Base-by-base conservation (phyloP, 2,797 vertebrate species). In the Sebastes steindachneri region DNA sequence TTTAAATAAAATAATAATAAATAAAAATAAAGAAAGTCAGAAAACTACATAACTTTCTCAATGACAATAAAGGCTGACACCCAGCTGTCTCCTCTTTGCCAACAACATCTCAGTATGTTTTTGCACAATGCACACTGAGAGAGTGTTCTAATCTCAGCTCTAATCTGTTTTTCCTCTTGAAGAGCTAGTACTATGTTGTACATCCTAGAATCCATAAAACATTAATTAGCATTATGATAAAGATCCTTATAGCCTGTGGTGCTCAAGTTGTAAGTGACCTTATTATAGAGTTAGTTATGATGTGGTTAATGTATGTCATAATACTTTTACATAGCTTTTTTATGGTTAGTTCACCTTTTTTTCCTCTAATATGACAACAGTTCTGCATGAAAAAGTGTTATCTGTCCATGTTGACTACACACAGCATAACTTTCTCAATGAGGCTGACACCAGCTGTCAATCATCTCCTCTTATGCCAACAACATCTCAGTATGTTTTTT, bases 391-490 rank as follows among this genome's bases (percentile, higher is more conserved):
- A 35, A 19, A 2, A 8, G 14, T 19, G 11, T 26, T 4, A 29
- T 53, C 17, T 17, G 26, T 48, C 21, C 41, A 7, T 11, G 15
- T 28, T 25, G 58, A 55, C n/a, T 41, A 12, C 4, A 37, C n/a
- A 6, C 6, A 75, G 29, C 45, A 29, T 12, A 71, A 85, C 74
- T 88, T 86, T 75, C 17, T 64, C 9, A 14, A 8, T 73, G 53
- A 85, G 69, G 85, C 62, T 74, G 77, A 75, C 77, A 79, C 5
- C 62, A 69, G 60, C 79, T 85, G 88, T 88, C 85, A 80, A 9
- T 84, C 87, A 87, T 37, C 8, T 10, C 7, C 33, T 82, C 68
- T 84, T 84, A 28, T 23, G 26, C 33, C 60, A 71, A n/a, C 51
- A 57, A 55, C 77, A 77, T 74, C 67, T 63, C 74, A 48, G 29